phyloP scores from a whole-genome alignment of 1,140 invertebrate genomes.

The Homarus americanus region DNA sequence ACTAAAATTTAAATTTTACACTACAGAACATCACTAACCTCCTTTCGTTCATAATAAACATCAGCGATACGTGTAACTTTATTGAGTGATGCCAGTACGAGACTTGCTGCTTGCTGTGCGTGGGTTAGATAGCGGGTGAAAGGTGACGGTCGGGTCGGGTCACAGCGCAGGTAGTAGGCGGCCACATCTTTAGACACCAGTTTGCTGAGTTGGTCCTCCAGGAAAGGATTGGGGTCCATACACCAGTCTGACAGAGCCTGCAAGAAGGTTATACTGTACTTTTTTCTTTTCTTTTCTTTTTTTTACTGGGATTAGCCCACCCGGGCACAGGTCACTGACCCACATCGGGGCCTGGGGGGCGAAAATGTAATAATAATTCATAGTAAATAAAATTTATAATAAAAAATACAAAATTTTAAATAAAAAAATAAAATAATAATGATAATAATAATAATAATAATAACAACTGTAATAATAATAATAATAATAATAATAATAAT shows the following conservation, averaged over 20 bases:
- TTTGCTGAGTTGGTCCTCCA: slow-evolving; percentile 77
- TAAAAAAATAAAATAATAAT: too few species aligned
- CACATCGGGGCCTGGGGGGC: too few species aligned
- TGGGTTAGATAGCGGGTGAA: slow-evolving; percentile 87
- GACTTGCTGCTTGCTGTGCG: slow-evolving; percentile 85
- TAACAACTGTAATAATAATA: too few species aligned
- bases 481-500: too few species aligned
- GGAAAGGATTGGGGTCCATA: slow-evolving; percentile 84
- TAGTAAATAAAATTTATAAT: too few species aligned
- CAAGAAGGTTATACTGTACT: too few species aligned
- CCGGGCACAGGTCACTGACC: too few species aligned
- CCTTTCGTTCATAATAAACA: slow-evolving; percentile 83
- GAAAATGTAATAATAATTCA: too few species aligned
- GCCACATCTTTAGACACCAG: slow-evolving; percentile 82
- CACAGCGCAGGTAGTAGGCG: slow-evolving; percentile 90
- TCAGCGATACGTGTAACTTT: slow-evolving; percentile 82
- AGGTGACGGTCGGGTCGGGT: slow-evolving; percentile 86
- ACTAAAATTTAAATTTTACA: not conserved
- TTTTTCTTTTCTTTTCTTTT: too few species aligned
- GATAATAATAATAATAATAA: too few species aligned
- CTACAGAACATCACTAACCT: slow-evolving; percentile 22
- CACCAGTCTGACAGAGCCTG: slow-evolving; percentile 87
- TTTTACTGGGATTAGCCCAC: too few species aligned
- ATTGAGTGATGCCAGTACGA: slow-evolving; percentile 84
- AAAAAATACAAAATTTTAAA: too few species aligned